Conservation (phyloP, 2,888 invertebrate genomes). For the Nymphalis polychloros region DNA sequence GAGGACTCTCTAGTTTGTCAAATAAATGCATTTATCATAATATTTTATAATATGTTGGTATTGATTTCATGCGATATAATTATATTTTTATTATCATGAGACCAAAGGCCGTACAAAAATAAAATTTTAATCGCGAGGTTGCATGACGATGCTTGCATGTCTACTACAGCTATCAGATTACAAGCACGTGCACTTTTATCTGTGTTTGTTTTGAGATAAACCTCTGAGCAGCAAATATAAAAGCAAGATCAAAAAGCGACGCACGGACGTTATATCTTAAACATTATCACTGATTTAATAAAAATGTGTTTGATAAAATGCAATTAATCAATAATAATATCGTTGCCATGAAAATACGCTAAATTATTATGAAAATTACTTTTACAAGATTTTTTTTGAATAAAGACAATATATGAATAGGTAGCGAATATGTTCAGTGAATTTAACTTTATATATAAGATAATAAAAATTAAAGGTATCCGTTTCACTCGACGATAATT, state of each 20-base stretch:
- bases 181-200: background rate
- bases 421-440: background rate
- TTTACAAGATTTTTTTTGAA: background rate
- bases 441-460: background rate
- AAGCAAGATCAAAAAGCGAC: background rate
- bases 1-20: no score
- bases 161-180: background rate
- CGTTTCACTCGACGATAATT: background rate
- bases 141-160: background rate
- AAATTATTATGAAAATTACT: background rate
- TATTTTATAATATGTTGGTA: no score
- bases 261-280: background rate
- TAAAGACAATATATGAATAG: background rate
- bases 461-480: constrained; percentile 6
- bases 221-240: background rate
- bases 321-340: background rate
- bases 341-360: no score
- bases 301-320: constrained; percentile 1
- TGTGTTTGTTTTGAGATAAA: background rate
- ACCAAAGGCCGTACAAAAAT: no score
- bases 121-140: no score
- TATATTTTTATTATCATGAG: no score
- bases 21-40: no score
- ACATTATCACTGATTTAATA: background rate
- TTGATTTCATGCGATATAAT: no score